Base-by-base conservation (phyloP, 2,888 invertebrate species). In the Pollenia labialis region DNA sequence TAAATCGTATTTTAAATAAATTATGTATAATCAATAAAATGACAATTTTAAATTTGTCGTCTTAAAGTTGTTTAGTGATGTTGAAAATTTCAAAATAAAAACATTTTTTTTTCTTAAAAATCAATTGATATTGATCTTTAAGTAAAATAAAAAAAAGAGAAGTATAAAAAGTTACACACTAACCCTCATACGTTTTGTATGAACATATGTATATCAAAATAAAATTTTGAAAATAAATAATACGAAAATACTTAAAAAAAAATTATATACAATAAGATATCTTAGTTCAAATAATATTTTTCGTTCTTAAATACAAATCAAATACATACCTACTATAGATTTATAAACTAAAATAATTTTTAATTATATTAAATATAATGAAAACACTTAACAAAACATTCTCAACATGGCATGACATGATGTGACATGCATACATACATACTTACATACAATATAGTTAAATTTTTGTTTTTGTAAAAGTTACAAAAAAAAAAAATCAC, bases 191-290 rank as follows among this genome's bases (percentile, higher is more conserved):
- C 72, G 74, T 82, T 81, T 80, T 69, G 23, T 81, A 85, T n/a
- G n/a, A n/a, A n/a, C n/a, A n/a, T n/a, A n/a, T 89, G 85, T 89
- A 88, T 90, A 91, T 89, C 90, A 91, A 91, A 91, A 91, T 91
- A 88, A 86, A 91, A 91, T 91, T 91, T 91, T 91, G 90, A 90
- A 86, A 88, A 90, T 88, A 79, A 81, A 77, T 23, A 23, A 23
- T 0, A 23, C 23, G 62, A 32, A 81, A 52, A 74, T 87, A 76
- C 83, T 86, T 42, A 71, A 11, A 81, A 4, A 23, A 68, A n/a
- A 68, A 68, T 66, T 8, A 42, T 42, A 54, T 7, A 54, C n/a
- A 18, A 9, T 54, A 16, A 9, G 18, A 9, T 52, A n/a, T 52
- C 52, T 14, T 52, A 52, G n/a, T n/a, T 52, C 18, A 81, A 76